Evolutionary conservation across 2,888 invertebrate species (phyloP).

Genomic region (Limnephilus rhombicus): DNA sequence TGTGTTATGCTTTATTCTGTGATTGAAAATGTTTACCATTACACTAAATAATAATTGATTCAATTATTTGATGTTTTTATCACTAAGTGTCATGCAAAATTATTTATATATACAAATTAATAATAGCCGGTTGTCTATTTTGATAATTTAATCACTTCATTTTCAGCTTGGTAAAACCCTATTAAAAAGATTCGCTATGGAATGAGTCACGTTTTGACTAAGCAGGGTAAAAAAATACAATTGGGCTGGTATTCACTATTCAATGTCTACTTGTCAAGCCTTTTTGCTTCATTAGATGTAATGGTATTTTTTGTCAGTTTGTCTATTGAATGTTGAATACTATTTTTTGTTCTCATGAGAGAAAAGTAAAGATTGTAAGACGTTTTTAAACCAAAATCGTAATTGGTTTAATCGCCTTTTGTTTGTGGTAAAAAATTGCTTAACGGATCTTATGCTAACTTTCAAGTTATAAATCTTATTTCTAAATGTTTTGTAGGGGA

Average conservation of each 20-base stretch:
- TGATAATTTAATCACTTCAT: neutral
- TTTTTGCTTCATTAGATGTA: neutral
- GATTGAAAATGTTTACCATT: neutral
- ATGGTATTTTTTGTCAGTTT: neutral
- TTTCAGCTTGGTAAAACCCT: neutral
- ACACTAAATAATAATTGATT: neutral
- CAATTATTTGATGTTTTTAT: neutral
- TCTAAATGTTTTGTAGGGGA: neutral
- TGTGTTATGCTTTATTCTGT: too few relatives aligned
- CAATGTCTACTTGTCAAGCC: neutral
- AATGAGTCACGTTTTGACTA: neutral
- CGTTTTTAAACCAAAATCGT: neutral
- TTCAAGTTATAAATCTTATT: neutral
- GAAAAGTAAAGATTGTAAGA: neutral
- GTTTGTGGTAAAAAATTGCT: neutral
- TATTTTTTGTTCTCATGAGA: neutral
- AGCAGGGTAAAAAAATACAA: neutral
- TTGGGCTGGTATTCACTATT: neutral
- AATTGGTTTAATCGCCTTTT: neutral
- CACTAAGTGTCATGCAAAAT: neutral
- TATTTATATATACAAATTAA: neutral
- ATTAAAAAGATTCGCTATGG: neutral
- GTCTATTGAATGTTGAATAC: neutral
- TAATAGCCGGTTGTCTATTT: neutral
- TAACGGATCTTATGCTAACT: neutral